Percentiles rank a stretch among this genome's conserved stretches.
Evolutionary conservation across 2,113 vertebrate genomes (phyloP).

Genomic region (Odontesthes bonariensis): DNA sequence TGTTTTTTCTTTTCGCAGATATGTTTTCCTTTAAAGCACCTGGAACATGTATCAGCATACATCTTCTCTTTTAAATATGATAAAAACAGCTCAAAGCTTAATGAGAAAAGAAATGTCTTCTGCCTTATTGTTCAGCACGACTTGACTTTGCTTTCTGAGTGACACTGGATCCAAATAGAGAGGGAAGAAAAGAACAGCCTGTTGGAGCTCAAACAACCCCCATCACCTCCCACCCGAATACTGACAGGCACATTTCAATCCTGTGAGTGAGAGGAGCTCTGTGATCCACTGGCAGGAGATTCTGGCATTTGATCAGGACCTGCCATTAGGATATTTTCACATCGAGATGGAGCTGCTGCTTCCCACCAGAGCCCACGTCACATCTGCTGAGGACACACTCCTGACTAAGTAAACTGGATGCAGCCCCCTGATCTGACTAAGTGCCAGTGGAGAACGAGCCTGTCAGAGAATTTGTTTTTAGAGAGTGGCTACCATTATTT

Average conservation of each 20-base stretch:
- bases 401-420: slow-evolving; percentile 62
- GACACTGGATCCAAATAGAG: slow-evolving; percentile 46
- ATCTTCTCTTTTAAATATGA: not conserved
- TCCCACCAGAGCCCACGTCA: slow-evolving; percentile 70
- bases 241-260: slow-evolving; percentile 79
- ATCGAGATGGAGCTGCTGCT: slow-evolving; percentile 61
- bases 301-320: slow-evolving; percentile 68
- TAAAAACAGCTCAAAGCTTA: not conserved
- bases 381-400: slow-evolving; percentile 74
- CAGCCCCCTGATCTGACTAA: slow-evolving; percentile 57
- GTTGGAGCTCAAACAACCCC: slow-evolving; percentile 56
- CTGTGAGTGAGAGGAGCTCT: slow-evolving; percentile 68
- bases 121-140: slow-evolving; percentile 29
- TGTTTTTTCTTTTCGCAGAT: not conserved
- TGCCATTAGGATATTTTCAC: slow-evolving; percentile 64
- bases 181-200: slow-evolving; percentile 67
- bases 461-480: slow-evolving; percentile 26
- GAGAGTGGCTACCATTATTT: slow-evolving; percentile 24
- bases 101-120: slow-evolving; percentile 12
- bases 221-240: slow-evolving; percentile 60
- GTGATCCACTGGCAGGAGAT: slow-evolving; percentile 62
- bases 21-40: slow-evolving; percentile 8
- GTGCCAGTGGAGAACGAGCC: slow-evolving; percentile 17
- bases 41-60: not conserved
- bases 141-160: slow-evolving; percentile 33